These are phyloP conservation scores for Bembecia ichneumoniformis DNA, from an alignment of 2,888 invertebrate genomes.

Conservation along the genomic window DNA sequence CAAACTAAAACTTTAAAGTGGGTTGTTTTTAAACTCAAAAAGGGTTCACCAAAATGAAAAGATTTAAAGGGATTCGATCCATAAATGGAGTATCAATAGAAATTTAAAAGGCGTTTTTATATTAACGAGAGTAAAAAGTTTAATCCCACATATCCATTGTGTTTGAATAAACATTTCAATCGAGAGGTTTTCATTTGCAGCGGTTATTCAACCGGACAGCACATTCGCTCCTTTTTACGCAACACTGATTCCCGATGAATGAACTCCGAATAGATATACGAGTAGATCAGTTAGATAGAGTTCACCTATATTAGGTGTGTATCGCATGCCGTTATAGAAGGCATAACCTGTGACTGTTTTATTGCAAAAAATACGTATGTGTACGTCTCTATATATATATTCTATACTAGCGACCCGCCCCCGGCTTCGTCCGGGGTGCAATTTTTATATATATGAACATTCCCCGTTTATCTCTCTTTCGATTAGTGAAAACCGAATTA, in stretches of 20 bases:
- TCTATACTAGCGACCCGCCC: no score
- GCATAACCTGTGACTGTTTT: no score
- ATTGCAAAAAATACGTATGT: no score
- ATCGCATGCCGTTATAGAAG: not conserved
- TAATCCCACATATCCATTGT: constrained; percentile 44
- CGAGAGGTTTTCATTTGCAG: constrained; percentile 52
- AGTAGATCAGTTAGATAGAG: constrained; percentile 30
- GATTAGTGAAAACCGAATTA: no score
- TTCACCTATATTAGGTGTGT: constrained; percentile 16
- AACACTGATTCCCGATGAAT: constrained; percentile 49
- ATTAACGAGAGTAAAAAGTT: constrained; percentile 18
- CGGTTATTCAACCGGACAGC: constrained; percentile 42
- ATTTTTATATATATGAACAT: no score
- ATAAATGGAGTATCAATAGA: not conserved
- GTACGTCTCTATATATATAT: no score
- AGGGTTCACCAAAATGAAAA: no score
- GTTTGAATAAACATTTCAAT: constrained; percentile 63
- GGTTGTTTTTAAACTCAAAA: no score
- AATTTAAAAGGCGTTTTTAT: not conserved
- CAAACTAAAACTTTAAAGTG: no score
- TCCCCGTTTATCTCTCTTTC: no score
- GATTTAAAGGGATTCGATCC: no score
- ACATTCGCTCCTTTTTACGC: constrained; percentile 60
- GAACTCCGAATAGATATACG: constrained; percentile 29
- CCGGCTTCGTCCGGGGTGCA: no score